Conservation (phyloP, 2,113 vertebrate species). For the Colistium nudipinnis region DNA sequence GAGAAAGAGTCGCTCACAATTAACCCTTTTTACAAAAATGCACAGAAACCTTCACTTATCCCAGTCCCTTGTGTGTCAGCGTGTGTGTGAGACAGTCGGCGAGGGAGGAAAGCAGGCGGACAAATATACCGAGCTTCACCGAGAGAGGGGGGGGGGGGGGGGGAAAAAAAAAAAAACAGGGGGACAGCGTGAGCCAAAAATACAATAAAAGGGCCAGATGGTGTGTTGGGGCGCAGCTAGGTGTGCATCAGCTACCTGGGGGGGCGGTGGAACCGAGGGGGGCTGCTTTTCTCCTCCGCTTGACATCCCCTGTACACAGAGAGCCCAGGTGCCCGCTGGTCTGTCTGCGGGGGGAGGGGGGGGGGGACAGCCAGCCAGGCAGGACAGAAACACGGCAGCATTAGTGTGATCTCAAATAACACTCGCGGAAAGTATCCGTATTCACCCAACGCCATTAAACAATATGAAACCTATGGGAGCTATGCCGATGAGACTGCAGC, state of each 20-base stretch:
- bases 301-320: conserved; percentile 95
- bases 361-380: conserved; percentile 49
- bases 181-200: conserved; percentile 62
- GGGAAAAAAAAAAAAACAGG: too few relatives aligned
- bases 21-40: conserved; percentile 24
- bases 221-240: conserved; percentile 48
- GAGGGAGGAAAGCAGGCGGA: conserved; percentile 40
- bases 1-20: conserved; percentile 10
- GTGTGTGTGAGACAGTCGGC: conserved; percentile 77
- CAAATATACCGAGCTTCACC: conserved; percentile 73
- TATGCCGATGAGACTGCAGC: neutral
- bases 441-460: neutral
- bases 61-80: neutral
- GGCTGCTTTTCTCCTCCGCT: conserved; percentile 95
- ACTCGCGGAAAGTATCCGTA: neutral
- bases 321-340: conserved; percentile 97
- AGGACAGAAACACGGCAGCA: conserved; percentile 32
- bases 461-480: neutral
- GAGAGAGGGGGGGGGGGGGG: conserved; percentile 75
- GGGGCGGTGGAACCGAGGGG: conserved; percentile 87
- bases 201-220: conserved; percentile 65
- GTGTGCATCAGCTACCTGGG: conserved; percentile 85
- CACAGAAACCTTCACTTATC: neutral
- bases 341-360: too few relatives aligned
- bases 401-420: conserved; percentile 23